A percentile compares a stretch with the other conserved stretches of the same genome.
These are phyloP conservation scores for Acleris sparsana DNA, from an alignment of 2,888 invertebrate genomes.

Conservation along the genomic window DNA sequence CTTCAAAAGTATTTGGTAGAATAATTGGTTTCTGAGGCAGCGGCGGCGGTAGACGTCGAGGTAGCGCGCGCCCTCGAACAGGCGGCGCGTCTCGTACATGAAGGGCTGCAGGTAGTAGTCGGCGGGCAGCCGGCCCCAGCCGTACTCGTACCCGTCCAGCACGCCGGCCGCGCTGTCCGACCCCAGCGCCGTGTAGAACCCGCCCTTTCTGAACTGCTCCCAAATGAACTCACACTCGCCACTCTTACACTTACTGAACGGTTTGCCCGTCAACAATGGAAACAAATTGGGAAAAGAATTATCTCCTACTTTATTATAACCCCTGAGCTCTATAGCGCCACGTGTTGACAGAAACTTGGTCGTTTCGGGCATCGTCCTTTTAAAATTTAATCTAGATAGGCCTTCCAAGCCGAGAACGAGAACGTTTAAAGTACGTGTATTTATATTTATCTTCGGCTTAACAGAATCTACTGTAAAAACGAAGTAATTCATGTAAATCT, in stretches of 20 bases:
- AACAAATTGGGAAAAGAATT: conserved; percentile 92
- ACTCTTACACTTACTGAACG: too few relatives aligned
- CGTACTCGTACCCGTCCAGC: conserved; percentile 85
- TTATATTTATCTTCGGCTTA: too few relatives aligned
- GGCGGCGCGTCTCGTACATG: conserved; percentile 57
- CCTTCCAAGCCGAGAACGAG: conserved; percentile 74
- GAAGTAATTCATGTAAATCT: conserved; percentile 4
- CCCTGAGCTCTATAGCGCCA: conserved; percentile 53
- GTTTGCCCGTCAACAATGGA: conserved; percentile 86
- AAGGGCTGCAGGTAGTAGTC: conserved; percentile 89
- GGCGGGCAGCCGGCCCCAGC: conserved; percentile 87
- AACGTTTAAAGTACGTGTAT: too few relatives aligned
- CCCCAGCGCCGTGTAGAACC: conserved; percentile 87
- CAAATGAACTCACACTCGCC: too few relatives aligned
- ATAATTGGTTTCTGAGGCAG: conserved; percentile 75
- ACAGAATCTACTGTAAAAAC: conserved; percentile 49
- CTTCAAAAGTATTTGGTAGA: too few relatives aligned
- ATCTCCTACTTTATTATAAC: conserved; percentile 93
- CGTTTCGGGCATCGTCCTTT: conserved; percentile 66
- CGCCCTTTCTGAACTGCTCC: too few relatives aligned
- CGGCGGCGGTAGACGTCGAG: too few relatives aligned
- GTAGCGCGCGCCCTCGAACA: conserved; percentile 59
- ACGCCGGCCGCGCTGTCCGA: conserved; percentile 90
- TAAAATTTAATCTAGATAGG: conserved; percentile 88
- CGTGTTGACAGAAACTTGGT: too few relatives aligned